phyloP scores from a whole-genome alignment of 37 sponge, comb jelly and placozoan species.

The Haliclona indistincta region DNA sequence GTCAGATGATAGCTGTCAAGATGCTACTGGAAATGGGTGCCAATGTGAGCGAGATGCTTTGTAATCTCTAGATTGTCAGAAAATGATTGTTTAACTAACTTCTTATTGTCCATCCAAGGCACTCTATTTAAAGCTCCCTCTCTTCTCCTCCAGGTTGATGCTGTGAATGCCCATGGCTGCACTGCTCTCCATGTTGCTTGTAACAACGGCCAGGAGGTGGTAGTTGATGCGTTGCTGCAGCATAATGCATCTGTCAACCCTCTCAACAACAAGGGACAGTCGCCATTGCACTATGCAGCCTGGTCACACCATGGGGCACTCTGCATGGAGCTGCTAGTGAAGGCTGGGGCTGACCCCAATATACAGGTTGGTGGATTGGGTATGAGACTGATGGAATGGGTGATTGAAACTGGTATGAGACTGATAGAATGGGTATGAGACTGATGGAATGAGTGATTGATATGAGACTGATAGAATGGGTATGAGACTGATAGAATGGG shows the following conservation, averaged over 20 bases:
- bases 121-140: neutral
- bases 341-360: slow-evolving; percentile 83
- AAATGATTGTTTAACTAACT: neutral
- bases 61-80: neutral
- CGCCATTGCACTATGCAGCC: slow-evolving; percentile 89
- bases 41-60: slow-evolving; percentile 33
- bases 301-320: slow-evolving; percentile 83
- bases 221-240: slow-evolving; percentile 76
- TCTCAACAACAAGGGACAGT: slow-evolving; percentile 86
- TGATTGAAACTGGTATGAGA: too few species aligned
- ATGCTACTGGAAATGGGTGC: slow-evolving; percentile 77
- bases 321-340: slow-evolving; percentile 82
- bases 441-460: too few species aligned
- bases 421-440: too few species aligned
- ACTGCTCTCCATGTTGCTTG: slow-evolving; percentile 92
- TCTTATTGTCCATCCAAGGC: neutral
- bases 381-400: neutral
- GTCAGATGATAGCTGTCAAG: slow-evolving; percentile 79
- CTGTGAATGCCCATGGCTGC: slow-evolving; percentile 64
- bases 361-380: slow-evolving; percentile 34
- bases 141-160: slow-evolving; percentile 46
- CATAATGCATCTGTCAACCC: slow-evolving; percentile 59
- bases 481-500: too few species aligned
- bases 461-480: too few species aligned
- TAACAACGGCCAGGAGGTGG: slow-evolving; percentile 86